A percentile compares a stretch with the other conserved stretches of the same genome.
Evolutionary conservation across 2,797 vertebrate genomes (phyloP).

Genomic region (Distichodus sexfasciatus): DNA sequence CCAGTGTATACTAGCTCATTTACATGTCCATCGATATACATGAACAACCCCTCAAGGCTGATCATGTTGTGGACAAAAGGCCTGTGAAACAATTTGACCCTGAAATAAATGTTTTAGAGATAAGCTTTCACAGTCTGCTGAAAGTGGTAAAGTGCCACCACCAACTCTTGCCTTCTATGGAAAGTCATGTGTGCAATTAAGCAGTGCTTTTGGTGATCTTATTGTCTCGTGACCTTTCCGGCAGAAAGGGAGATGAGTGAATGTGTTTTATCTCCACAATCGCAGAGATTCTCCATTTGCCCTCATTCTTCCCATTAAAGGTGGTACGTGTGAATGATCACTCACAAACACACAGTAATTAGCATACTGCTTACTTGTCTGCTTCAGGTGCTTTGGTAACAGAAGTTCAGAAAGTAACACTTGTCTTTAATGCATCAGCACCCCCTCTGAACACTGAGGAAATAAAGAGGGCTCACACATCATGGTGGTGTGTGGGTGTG

Average conservation of each 20-base stretch:
- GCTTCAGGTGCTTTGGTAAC: conserved; percentile 13
- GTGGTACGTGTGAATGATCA: conserved; percentile 29
- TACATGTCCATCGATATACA: conserved; percentile 10
- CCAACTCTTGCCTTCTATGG: conserved; percentile 1
- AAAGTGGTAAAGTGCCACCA: not conserved
- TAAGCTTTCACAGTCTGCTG: not conserved
- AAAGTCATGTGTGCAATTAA: conserved; percentile 11
- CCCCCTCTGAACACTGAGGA: conserved; percentile 11
- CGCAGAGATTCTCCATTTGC: conserved; percentile 26
- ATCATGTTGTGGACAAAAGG: not conserved
- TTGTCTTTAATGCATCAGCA: conserved; percentile 15
- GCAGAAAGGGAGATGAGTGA: conserved; percentile 28
- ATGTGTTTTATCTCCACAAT: conserved; percentile 19
- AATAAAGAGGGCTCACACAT: conserved; percentile 24
- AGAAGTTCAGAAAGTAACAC: conserved; percentile 10
- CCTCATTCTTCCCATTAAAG: conserved; percentile 35
- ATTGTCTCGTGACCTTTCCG: conserved; percentile 13
- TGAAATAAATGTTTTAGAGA: too few species aligned
- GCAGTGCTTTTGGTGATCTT: not conserved
- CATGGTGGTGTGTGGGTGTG: too few species aligned
- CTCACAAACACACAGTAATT: conserved; percentile 38
- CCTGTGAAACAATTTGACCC: conserved; percentile 7
- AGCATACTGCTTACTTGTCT: conserved; percentile 40
- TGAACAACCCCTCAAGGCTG: conserved; percentile 10
- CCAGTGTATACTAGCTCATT: conserved; percentile 5